Conservation (phyloP, 2,113 vertebrate genomes). For the Trogon surrucura region DNA sequence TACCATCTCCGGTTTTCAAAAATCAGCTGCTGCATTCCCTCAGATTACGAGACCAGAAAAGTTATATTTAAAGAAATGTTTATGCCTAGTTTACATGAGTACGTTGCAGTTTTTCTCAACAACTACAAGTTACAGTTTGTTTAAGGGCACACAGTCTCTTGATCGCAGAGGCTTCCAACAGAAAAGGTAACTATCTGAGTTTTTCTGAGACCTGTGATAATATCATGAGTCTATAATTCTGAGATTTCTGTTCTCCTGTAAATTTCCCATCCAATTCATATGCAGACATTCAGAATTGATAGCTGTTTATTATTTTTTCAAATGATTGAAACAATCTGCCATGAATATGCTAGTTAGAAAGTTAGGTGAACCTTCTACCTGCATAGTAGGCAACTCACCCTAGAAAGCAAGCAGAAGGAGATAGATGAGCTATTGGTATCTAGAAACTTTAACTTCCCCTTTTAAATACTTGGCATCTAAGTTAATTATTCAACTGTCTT, state of each 20-base stretch:
- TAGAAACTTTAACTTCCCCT: neutral
- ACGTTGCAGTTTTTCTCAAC: neutral
- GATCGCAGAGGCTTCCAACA: neutral
- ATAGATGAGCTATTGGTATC: neutral
- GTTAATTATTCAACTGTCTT: slow-evolving; percentile 42
- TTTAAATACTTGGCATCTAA: neutral
- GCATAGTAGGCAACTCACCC: neutral
- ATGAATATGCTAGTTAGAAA: neutral
- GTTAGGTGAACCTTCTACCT: neutral
- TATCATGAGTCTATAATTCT: neutral
- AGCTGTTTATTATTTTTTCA: neutral
- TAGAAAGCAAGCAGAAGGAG: neutral
- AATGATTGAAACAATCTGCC: neutral
- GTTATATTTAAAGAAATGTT: neutral
- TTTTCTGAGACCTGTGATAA: neutral
- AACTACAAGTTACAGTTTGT: neutral
- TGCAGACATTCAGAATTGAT: neutral
- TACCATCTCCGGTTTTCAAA: neutral
- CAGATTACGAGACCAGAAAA: neutral
- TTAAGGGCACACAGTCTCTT: neutral
- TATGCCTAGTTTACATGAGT: fast-evolving
- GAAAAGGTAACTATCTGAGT: neutral
- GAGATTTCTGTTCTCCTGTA: neutral
- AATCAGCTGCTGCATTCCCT: neutral
- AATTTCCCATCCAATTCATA: neutral